These are phyloP conservation scores for Pongo pygmaeus DNA, from an alignment of 2,113 vertebrate genomes.

Conservation along the genomic window DNA sequence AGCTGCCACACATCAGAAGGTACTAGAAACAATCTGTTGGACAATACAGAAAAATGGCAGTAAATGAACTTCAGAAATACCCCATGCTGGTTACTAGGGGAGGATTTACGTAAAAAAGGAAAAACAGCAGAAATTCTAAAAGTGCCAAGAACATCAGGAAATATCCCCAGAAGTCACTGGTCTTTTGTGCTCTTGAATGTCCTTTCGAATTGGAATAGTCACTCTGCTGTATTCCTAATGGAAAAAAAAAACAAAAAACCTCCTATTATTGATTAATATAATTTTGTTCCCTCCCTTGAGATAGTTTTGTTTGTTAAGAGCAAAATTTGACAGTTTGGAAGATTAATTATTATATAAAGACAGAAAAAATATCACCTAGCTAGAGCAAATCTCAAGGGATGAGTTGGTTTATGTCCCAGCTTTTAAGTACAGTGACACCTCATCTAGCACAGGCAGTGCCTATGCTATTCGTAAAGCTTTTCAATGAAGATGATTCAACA, in stretches of 20 bases:
- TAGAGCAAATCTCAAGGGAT: slow-evolving; percentile 10
- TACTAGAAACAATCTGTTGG: slow-evolving; percentile 72
- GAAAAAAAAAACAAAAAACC: neutral
- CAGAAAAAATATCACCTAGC: neutral
- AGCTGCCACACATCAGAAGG: slow-evolving; percentile 71
- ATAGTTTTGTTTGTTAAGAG: slow-evolving; percentile 51
- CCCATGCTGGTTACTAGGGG: slow-evolving; percentile 34
- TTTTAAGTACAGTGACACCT: neutral
- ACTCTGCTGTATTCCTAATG: neutral
- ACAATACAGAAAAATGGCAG: slow-evolving; percentile 65
- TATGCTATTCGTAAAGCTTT: slow-evolving; percentile 52
- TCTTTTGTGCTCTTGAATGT: slow-evolving; percentile 33
- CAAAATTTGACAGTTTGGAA: neutral
- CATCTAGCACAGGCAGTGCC: neutral
- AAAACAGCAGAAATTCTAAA: slow-evolving; percentile 53
- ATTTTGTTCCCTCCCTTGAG: neutral
- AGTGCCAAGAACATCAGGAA: slow-evolving; percentile 63
- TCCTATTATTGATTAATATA: neutral
- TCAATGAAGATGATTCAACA: slow-evolving; percentile 33
- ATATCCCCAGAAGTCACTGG: slow-evolving; percentile 2
- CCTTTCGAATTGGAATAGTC: slow-evolving; percentile 42
- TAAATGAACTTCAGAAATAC: slow-evolving; percentile 68
- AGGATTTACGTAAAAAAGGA: slow-evolving; percentile 57
- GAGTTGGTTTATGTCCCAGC: neutral
- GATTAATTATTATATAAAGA: slow-evolving; percentile 39